Conservation (phyloP, 2,113 vertebrate genomes). For the Bos javanicus region DNA sequence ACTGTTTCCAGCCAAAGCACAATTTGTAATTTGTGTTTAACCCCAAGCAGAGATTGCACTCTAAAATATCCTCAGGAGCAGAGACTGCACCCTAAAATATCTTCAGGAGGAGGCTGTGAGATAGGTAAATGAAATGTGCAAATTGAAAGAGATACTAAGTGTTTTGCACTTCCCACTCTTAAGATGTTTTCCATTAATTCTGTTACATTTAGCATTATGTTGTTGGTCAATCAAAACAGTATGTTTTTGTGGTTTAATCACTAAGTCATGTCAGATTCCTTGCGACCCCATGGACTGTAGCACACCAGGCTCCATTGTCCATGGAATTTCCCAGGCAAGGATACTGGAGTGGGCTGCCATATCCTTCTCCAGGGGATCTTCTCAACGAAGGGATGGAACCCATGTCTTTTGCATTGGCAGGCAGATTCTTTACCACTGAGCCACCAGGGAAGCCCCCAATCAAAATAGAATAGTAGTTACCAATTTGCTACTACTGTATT, state of each 20-base stretch:
- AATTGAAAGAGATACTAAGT: neutral
- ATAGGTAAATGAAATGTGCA: neutral
- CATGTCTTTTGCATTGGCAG: neutral
- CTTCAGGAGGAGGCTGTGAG: neutral
- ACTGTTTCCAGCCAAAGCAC: neutral
- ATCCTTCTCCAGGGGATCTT: neutral
- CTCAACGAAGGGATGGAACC: neutral
- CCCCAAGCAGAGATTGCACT: neutral
- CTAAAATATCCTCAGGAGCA: neutral
- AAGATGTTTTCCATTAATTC: neutral
- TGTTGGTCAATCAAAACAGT: neutral
- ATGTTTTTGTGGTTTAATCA: neutral
- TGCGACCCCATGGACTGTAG: neutral
- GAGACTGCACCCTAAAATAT: neutral
- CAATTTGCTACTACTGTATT: neutral
- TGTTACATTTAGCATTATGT: neutral
- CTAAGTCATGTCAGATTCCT: neutral
- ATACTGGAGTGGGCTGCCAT: neutral
- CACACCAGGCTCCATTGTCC: neutral
- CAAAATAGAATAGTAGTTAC: neutral
- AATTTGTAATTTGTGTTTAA: neutral
- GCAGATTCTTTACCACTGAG: neutral
- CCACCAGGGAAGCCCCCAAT: neutral
- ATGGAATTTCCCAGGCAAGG: neutral
- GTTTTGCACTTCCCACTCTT: neutral